phyloP scores from a whole-genome alignment of 2,888 invertebrate genomes.

The Hermaeophaga mercurialis region DNA sequence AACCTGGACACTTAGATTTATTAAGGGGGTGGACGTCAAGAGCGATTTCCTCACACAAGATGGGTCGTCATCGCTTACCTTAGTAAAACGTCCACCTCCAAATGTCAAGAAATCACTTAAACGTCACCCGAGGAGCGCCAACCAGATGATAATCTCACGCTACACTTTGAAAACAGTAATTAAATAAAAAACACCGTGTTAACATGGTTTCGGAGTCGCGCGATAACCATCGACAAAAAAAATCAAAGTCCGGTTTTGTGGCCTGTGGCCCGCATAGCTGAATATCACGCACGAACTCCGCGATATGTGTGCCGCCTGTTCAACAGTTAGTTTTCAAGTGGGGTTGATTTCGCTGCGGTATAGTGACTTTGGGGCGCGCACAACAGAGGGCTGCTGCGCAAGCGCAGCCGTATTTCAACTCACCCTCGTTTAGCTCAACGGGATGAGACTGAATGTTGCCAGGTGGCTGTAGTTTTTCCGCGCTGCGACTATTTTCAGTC shows the following conservation, averaged over 20 bases:
- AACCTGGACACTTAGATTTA: conserved; percentile 2
- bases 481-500: conserved; percentile 17
- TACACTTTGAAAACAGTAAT: conserved; percentile 48
- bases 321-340: conserved; percentile 58
- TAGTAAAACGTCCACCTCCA: conserved; percentile 16
- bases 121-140: conserved; percentile 20
- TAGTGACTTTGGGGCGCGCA: conserved; percentile 54
- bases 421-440: conserved; percentile 40
- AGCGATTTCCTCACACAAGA: neutral
- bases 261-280: conserved; percentile 24
- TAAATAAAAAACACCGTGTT: conserved; percentile 50
- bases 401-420: conserved; percentile 50
- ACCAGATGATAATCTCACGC: conserved; percentile 46
- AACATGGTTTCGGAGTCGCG: conserved; percentile 47
- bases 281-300: conserved; percentile 31
- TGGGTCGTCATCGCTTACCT: conserved; percentile 21
- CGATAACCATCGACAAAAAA: conserved; percentile 39
- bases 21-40: neutral
- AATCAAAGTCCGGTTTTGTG: conserved; percentile 9
- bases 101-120: conserved; percentile 21
- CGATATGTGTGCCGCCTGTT: conserved; percentile 35
- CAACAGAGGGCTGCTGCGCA: conserved; percentile 59
- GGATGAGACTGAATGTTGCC: conserved; percentile 20
- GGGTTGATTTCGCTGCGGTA: conserved; percentile 46
- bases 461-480: conserved; percentile 22